phyloP scores from a whole-genome alignment of 2,888 invertebrate species.

The Scaptomyza reducta region DNA sequence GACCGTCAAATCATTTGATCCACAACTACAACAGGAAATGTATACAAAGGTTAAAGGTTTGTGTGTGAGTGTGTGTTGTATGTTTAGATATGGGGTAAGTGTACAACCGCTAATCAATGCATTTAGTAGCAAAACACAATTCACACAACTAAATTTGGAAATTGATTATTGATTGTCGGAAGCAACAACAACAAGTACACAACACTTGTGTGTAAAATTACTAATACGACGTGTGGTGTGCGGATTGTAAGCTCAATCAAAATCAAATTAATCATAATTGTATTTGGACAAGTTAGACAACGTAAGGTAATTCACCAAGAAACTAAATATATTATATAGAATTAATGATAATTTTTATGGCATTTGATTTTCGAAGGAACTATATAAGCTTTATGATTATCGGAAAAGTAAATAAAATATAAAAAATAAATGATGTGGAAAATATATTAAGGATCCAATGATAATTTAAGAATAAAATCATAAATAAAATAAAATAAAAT shows the following conservation, averaged over 20 bases:
- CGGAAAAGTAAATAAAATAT: too few relatives aligned
- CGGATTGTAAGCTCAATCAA: slow-evolving; percentile 22
- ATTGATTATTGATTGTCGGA: slow-evolving; percentile 68
- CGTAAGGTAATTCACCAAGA: not conserved
- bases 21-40: slow-evolving; percentile 20
- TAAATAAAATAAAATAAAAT: too few relatives aligned
- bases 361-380: too few relatives aligned
- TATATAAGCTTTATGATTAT: too few relatives aligned
- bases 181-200: slow-evolving; percentile 23
- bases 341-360: too few relatives aligned
- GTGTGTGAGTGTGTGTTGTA: not conserved
- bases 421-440: too few relatives aligned
- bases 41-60: not conserved
- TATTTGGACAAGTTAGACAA: not conserved
- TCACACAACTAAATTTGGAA: slow-evolving; percentile 56
- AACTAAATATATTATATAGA: not conserved
- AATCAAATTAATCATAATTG: slow-evolving; percentile 32
- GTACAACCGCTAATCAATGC: slow-evolving; percentile 63
- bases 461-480: too few relatives aligned
- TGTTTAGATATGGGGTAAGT: slow-evolving; percentile 4
- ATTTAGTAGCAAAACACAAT: slow-evolving; percentile 15
- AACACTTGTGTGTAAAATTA: slow-evolving; percentile 45
- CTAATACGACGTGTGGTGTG: slow-evolving; percentile 49
- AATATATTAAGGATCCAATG: too few relatives aligned
- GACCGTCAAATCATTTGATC: slow-evolving; percentile 54